phyloP scores from a whole-genome alignment of 2,797 vertebrate genomes.

The Diplodus puntazzo region DNA sequence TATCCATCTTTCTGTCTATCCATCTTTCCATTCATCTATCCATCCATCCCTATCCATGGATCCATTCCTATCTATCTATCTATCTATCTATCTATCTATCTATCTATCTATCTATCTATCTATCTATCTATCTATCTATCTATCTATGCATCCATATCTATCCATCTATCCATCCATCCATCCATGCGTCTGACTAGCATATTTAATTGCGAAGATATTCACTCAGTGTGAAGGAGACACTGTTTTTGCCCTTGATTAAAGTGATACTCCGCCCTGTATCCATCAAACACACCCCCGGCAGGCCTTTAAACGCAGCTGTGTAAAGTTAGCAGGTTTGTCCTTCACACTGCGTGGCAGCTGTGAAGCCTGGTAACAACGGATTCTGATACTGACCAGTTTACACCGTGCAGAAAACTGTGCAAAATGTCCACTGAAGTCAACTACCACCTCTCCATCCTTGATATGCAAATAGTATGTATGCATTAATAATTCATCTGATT shows the following conservation, averaged over 20 bases:
- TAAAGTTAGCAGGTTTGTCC: slow-evolving; percentile 6
- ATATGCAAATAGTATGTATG: background rate
- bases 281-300: background rate
- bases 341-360: slow-evolving; percentile 3
- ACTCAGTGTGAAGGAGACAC: slow-evolving; percentile 12
- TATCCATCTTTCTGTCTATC: slow-evolving; percentile 1
- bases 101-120: background rate
- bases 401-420: background rate
- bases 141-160: background rate
- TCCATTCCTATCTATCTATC: slow-evolving; percentile 7
- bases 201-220: slow-evolving; percentile 21
- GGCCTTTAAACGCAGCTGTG: background rate
- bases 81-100: slow-evolving; percentile 2
- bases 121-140: slow-evolving; percentile 1
- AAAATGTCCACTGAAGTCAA: background rate
- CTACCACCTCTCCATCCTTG: no score
- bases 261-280: background rate
- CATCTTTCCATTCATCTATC: background rate
- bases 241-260: slow-evolving; percentile 36
- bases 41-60: no score
- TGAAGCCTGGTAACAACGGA: background rate
- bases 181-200: background rate
- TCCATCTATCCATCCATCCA: background rate
- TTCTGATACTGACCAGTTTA: background rate
- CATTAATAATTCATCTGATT: background rate